These are phyloP conservation scores for Dromococcyx pavoninus DNA, from an alignment of 2,797 vertebrate genomes.

Conservation along the genomic window DNA sequence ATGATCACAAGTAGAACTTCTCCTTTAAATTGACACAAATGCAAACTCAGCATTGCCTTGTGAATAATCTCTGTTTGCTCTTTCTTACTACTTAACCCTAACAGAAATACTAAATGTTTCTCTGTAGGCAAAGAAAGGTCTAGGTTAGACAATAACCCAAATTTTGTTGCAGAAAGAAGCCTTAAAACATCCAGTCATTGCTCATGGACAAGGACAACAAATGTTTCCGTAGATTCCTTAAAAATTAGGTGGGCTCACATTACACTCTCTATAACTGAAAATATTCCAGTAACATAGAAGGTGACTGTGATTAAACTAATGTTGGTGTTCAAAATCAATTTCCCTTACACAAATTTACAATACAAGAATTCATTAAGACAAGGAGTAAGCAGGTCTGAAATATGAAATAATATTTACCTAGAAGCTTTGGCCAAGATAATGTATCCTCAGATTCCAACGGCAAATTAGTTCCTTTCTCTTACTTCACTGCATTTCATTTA, in stretches of 20 bases:
- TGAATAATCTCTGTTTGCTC: neutral
- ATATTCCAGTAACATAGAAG: neutral
- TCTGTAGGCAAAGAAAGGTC: neutral
- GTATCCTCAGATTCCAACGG: slow-evolving; percentile 2
- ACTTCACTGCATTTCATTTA: slow-evolving; percentile 46
- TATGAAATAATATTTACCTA: slow-evolving; percentile 22
- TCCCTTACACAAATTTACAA: neutral
- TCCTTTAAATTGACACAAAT: neutral
- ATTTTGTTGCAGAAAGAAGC: neutral
- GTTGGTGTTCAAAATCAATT: slow-evolving; percentile 3
- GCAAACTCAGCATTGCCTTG: neutral
- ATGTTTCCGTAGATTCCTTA: neutral
- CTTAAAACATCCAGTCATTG: neutral
- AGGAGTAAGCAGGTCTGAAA: neutral
- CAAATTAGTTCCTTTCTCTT: neutral
- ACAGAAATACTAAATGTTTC: neutral
- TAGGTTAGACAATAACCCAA: neutral
- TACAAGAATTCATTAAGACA: neutral
- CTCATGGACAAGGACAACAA: neutral
- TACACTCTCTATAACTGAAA: neutral
- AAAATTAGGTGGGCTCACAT: neutral
- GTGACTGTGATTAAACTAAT: neutral
- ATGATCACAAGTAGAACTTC: neutral
- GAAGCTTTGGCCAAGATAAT: slow-evolving; percentile 1
- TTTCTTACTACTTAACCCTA: neutral